These are phyloP conservation scores for Opisthocomus hoazin DNA, from an alignment of 2,113 vertebrate species.

Conservation along the genomic window DNA sequence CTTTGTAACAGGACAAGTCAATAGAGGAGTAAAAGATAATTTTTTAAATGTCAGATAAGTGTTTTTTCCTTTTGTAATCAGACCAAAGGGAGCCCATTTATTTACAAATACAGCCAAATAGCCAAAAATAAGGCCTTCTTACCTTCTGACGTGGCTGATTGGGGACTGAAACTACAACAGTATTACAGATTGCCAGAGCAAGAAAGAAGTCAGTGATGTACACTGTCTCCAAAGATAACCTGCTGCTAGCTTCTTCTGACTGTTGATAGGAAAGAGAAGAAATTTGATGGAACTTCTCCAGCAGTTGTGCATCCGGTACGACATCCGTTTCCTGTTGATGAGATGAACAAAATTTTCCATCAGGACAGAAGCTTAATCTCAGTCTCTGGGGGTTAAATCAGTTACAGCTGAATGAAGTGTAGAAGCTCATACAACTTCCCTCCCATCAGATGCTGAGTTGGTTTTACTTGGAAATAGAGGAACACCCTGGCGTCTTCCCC, in stretches of 20 bases:
- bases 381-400: background rate
- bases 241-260: background rate
- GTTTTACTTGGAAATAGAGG: background rate
- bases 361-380: background rate
- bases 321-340: slow-evolving; percentile 84
- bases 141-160: slow-evolving; percentile 79
- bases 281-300: slow-evolving; percentile 78
- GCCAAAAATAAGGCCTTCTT: background rate
- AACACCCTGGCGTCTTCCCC: background rate
- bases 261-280: slow-evolving; percentile 28
- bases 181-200: slow-evolving; percentile 90
- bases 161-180: slow-evolving; percentile 88
- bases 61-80: background rate
- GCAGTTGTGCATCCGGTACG: slow-evolving; percentile 81
- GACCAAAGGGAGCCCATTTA: background rate
- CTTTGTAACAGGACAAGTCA: background rate
- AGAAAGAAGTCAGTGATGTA: slow-evolving; percentile 90
- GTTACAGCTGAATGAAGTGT: background rate
- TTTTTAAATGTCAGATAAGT: background rate
- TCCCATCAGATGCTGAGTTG: background rate
- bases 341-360: background rate
- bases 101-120: background rate
- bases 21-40: background rate
- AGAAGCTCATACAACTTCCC: background rate
- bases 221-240: slow-evolving; percentile 62